Percentiles rank a stretch among this genome's conserved stretches.
Evolutionary conservation across 1,140 invertebrate species (phyloP).

Genomic region (Brachionus asplanchnoidis): DNA sequence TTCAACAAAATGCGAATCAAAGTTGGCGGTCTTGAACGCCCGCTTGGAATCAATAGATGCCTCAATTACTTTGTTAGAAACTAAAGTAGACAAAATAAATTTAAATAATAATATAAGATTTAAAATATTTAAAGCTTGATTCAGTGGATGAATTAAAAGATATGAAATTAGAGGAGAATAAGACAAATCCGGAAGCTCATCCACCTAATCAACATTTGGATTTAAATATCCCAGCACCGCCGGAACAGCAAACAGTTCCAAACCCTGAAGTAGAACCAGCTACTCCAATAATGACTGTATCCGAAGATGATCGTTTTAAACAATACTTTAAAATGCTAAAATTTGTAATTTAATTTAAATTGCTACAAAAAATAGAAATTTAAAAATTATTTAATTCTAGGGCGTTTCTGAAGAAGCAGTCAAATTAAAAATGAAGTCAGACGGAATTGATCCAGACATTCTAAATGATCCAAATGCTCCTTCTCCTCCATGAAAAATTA

Average conservation of each 20-base stretch:
- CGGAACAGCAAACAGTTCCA: not conserved
- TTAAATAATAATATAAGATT: not conserved
- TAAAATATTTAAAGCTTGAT: not conserved
- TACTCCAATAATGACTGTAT: slow-evolving; percentile 8
- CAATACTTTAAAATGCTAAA: slow-evolving; percentile 31
- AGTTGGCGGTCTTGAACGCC: not conserved
- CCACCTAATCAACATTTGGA: not conserved
- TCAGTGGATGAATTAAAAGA: slow-evolving; percentile 34
- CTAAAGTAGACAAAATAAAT: not conserved
- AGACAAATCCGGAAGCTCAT: not conserved
- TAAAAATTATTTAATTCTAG: not conserved
- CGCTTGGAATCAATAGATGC: slow-evolving; percentile 13
- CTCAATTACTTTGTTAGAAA: slow-evolving; percentile 27
- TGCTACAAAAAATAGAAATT: no score
- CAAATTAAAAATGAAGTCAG: slow-evolving; percentile 1
- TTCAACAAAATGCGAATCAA: slow-evolving; percentile 31
- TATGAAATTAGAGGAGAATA: slow-evolving; percentile 20
- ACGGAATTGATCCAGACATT: slow-evolving; percentile 24
- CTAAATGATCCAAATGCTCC: slow-evolving; percentile 34
- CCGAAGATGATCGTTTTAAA: not conserved
- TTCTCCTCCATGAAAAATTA: not conserved
- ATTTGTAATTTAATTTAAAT: not conserved
- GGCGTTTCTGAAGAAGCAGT: slow-evolving; percentile 25
- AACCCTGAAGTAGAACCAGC: not conserved
- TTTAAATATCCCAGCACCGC: not conserved